Conservation (phyloP, 2,888 invertebrate genomes). For the Ormia ochracea region DNA sequence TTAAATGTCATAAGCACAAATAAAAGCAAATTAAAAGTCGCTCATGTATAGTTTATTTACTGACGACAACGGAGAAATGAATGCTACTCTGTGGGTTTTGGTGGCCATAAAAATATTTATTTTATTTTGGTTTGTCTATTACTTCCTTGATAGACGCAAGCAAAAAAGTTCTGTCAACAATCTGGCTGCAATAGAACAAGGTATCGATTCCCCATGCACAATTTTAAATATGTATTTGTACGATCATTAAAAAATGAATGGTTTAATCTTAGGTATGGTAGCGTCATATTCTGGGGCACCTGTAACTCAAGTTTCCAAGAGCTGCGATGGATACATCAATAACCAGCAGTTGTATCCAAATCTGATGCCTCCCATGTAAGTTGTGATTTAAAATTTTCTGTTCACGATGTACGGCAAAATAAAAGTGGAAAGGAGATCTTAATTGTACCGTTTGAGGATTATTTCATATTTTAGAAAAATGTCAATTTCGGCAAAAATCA, state of each 20-base stretch:
- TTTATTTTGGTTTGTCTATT: slow-evolving; percentile 54
- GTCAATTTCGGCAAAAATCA: too few species aligned
- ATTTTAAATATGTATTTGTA: too few species aligned
- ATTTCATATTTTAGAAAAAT: too few species aligned
- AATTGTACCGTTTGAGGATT: too few species aligned
- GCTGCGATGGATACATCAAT: slow-evolving; percentile 19
- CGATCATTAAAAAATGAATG: not conserved
- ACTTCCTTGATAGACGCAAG: slow-evolving; percentile 54
- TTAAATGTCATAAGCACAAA: not conserved
- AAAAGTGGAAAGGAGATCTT: too few species aligned
- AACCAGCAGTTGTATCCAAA: slow-evolving; percentile 48
- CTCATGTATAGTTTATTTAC: not conserved
- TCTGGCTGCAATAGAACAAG: slow-evolving; percentile 37
- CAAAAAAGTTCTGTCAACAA: slow-evolving; percentile 23
- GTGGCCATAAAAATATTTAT: slow-evolving; percentile 56
- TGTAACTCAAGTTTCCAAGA: slow-evolving; percentile 43
- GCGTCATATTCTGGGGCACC: slow-evolving; percentile 40
- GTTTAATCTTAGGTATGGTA: slow-evolving; percentile 21
- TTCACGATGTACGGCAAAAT: too few species aligned
- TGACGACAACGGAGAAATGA: slow-evolving; percentile 19
- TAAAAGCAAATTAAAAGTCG: not conserved
- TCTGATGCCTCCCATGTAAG: slow-evolving; percentile 33
- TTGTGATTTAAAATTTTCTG: not conserved
- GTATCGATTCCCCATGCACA: too few species aligned
- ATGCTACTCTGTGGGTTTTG: slow-evolving; percentile 43